Percentiles rank a stretch among this genome's conserved stretches.
Evolutionary conservation across 2,888 invertebrate species (phyloP).

Genomic region (Chrysomela aeneicollis): DNA sequence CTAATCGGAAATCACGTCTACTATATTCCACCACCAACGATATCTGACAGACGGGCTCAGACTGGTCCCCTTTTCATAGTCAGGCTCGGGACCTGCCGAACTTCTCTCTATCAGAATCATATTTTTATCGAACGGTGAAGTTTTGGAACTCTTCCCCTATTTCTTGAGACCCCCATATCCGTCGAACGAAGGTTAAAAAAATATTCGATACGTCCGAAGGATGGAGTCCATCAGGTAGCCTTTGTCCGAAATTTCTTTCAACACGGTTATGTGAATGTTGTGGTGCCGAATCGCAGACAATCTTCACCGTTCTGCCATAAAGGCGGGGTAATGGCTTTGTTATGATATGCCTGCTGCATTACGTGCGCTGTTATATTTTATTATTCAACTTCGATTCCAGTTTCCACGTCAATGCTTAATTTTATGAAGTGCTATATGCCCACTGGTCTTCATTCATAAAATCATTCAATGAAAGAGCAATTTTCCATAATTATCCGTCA

Average conservation of each 20-base stretch:
- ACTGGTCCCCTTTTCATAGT: too few species aligned
- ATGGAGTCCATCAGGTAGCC: too few species aligned
- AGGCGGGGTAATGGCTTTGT: slow-evolving; percentile 59
- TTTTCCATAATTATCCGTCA: slow-evolving; percentile 39
- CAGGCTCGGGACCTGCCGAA: too few species aligned
- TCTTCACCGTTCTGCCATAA: slow-evolving; percentile 56
- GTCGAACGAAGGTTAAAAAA: too few species aligned
- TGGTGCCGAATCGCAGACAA: slow-evolving; percentile 50
- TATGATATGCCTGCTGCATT: slow-evolving; percentile 56
- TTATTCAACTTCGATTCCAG: slow-evolving; percentile 49
- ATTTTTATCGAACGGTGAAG: too few species aligned
- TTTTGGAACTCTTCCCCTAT: too few species aligned
- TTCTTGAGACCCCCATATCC: too few species aligned
- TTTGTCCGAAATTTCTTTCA: background rate
- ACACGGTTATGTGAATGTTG: slow-evolving; percentile 22
- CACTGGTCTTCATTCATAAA: slow-evolving; percentile 38
- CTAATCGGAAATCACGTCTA: too few species aligned
- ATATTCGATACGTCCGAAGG: too few species aligned
- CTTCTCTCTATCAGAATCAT: too few species aligned
- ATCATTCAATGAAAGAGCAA: slow-evolving; percentile 40
- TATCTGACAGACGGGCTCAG: too few species aligned
- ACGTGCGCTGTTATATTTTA: slow-evolving; percentile 49
- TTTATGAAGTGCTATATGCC: slow-evolving; percentile 45
- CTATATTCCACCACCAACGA: too few species aligned
- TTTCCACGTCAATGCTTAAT: slow-evolving; percentile 39